A percentile compares a stretch with the other conserved stretches of the same genome.
Conservation (phyloP, 2,888 invertebrate species). For the Mythimna albipuncta region DNA sequence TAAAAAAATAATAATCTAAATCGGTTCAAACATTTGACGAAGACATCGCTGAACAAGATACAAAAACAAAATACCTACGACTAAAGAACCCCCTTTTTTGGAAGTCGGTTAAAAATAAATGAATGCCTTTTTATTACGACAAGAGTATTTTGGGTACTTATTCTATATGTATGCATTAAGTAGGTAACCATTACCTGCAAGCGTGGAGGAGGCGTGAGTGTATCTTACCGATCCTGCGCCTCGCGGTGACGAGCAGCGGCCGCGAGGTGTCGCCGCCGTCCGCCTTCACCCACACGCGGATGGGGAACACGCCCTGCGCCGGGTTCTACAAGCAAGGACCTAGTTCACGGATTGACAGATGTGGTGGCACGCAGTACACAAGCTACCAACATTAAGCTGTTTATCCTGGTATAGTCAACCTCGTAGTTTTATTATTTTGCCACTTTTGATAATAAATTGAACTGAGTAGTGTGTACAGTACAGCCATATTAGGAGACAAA, state of each 20-base stretch:
- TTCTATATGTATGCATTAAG: neutral
- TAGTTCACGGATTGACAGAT: neutral
- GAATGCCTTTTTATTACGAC: neutral
- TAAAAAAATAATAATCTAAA: too few relatives aligned
- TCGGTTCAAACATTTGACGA: too few relatives aligned
- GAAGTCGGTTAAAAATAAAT: too few relatives aligned
- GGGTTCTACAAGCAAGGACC: conserved; percentile 17
- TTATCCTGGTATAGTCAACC: neutral
- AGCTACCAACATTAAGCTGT: neutral
- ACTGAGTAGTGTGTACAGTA: too few relatives aligned
- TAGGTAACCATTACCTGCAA: too few relatives aligned
- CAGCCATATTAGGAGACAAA: too few relatives aligned
- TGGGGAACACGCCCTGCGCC: conserved; percentile 72
- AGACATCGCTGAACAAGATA: too few relatives aligned
- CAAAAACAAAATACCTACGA: too few relatives aligned
- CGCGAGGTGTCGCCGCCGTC: conserved; percentile 77
- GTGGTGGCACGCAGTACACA: neutral
- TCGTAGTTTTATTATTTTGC: neutral
- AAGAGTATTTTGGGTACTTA: neutral
- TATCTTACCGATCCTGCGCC: conserved; percentile 79
- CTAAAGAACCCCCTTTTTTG: too few relatives aligned
- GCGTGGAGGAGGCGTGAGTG: too few relatives aligned
- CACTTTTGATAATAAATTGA: neutral
- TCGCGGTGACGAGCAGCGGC: conserved; percentile 82
- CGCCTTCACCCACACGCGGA: conserved; percentile 74